Evolutionary conservation across 2,797 vertebrate species (phyloP).

Genomic region (Acrossocheilus wenchowensis): DNA sequence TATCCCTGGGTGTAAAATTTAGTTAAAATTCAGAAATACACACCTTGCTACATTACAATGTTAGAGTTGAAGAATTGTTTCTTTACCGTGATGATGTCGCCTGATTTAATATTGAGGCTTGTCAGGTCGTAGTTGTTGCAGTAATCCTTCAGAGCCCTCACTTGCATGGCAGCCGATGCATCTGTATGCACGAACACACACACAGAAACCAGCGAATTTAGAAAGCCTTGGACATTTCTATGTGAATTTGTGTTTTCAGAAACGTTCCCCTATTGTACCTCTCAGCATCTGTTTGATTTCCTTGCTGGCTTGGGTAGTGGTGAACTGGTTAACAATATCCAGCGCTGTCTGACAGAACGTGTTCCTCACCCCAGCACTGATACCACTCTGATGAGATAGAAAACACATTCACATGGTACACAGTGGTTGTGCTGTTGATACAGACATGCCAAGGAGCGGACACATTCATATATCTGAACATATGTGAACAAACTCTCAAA

Average conservation of each 20-base stretch:
- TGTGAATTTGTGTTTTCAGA: neutral
- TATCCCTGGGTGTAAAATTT: neutral
- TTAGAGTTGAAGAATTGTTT: conserved; percentile 28
- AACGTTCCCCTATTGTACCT: conserved; percentile 74
- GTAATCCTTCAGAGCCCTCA: conserved; percentile 91
- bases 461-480: neutral
- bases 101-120: conserved; percentile 93
- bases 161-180: conserved; percentile 92
- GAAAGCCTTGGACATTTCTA: neutral
- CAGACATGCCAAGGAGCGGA: too few species aligned
- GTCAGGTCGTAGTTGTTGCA: conserved; percentile 97
- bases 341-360: conserved; percentile 94
- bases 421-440: neutral
- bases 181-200: conserved; percentile 73
- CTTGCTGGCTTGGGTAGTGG: conserved; percentile 93
- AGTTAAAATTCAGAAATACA: neutral
- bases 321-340: conserved; percentile 98
- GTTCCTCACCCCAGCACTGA: conserved; percentile 94
- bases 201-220: conserved; percentile 19
- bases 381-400: conserved; percentile 83
- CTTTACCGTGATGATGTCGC: conserved; percentile 92
- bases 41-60: neutral
- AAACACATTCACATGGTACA: conserved; percentile 8
- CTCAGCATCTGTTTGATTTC: conserved; percentile 96
- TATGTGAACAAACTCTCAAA: neutral